Evolutionary conservation across 2,888 invertebrate genomes (phyloP).

Genomic region (Ormyrus labotus): DNA sequence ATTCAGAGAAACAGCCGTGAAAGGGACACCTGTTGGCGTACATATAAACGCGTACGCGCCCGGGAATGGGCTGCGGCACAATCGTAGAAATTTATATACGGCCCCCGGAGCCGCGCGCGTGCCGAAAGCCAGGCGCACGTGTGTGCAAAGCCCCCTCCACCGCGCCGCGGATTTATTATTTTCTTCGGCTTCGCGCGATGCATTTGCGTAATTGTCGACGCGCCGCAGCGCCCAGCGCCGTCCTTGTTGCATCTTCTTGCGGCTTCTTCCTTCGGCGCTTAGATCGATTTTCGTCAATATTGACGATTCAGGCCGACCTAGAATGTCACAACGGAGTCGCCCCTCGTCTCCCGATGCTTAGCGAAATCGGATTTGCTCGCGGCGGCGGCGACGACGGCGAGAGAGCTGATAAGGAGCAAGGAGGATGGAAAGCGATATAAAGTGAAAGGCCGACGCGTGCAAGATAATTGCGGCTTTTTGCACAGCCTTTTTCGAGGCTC

Average conservation of each 20-base stretch:
- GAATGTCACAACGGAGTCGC: not conserved
- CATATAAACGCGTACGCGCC: constrained; percentile 48
- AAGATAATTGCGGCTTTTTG: constrained; percentile 8
- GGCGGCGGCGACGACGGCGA: too few species aligned
- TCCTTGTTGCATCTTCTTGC: not conserved
- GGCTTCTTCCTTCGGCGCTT: constrained; percentile 16
- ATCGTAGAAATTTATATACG: constrained; percentile 68
- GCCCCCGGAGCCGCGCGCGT: not conserved
- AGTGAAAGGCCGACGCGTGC: constrained; percentile 10
- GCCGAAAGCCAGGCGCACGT: not conserved
- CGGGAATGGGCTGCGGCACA: constrained; percentile 63
- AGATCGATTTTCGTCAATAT: constrained; percentile 8
- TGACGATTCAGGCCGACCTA: not conserved
- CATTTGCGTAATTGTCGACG: not conserved
- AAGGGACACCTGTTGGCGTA: constrained; percentile 75
- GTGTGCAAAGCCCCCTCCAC: not conserved
- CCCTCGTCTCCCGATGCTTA: too few species aligned
- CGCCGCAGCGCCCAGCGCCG: not conserved
- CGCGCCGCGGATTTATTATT: not conserved
- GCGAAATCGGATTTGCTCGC: too few species aligned
- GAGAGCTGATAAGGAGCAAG: not conserved
- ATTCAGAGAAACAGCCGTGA: constrained; percentile 76
- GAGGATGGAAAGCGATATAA: not conserved
- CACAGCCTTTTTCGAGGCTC: not conserved
- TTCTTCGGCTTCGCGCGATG: not conserved